Base-by-base conservation (phyloP, 2,113 vertebrate species). In the Lampris incognitus region DNA sequence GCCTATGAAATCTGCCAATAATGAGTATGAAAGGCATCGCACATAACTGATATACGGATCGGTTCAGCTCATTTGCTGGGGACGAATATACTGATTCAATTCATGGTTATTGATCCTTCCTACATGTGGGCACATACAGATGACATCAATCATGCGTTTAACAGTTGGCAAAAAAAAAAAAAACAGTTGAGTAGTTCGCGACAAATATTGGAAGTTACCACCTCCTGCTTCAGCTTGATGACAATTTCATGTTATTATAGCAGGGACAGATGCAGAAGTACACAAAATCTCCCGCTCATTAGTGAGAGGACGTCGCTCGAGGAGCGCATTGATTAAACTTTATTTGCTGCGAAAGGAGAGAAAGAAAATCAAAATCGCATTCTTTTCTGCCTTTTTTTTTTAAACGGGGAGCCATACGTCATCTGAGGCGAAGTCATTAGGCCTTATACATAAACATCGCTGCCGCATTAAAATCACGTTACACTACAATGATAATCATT, bases 401-500 rank as follows among this genome's bases (percentile, higher is more conserved):
- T 71, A 78, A 87, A 89, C 88, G 83, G 83, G 78, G 83, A 88
- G 81, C 86, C 84, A 72, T 87, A 92, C 89, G 90, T 88, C 91
- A 92, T 92, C 74, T 79, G 89, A 94, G 92, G 91, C 91, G 85
- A 90, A 94, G 92, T 94, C 93, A 93, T 94, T 93, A 94, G 92
- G 89, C 89, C 93, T 94, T 93, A 93, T 93, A 93, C 92, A 94
- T 94, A 94, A 93, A 93, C 92, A 94, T 94, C 69, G 87, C 90
- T 88, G 89, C 92, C 91, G 91, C 94, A 95, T 95, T 94, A 94
- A 95, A 95, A 95, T 94, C 94, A 89, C 94, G 94, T 95, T 95
- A 95, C 93, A 94, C 93, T 93, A 94, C 93, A 94, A 94, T 89
- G 86, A 94, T 94, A 94, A 94, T 94, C 93, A 94, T 94, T 92